Base-by-base conservation (phyloP, 2,888 invertebrate genomes). In the Phyllotreta cruciferae region DNA sequence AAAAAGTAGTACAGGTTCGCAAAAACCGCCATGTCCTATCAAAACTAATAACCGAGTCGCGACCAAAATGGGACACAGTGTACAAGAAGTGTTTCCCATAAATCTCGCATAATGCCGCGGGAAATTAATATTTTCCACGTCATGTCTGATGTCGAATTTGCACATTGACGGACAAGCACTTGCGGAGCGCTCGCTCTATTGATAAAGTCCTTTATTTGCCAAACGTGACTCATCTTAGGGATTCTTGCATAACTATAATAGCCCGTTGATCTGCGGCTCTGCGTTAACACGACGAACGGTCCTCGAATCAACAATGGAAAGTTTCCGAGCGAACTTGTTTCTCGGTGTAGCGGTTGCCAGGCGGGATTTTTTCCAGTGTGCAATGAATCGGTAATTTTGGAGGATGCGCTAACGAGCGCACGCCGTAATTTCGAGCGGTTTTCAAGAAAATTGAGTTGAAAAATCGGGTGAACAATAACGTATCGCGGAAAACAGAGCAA, bases 61-160 rank as follows among this genome's bases (percentile, higher is more conserved):
- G n/a, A n/a, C n/a, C n/a, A n/a, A n/a, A n/a, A n/a, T n/a, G 24
- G 24, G 2, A 24, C 4, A 24, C 24, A 3, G 2, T 1, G 24
- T 24, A 4, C 24, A 24, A 24, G 24, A 24, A 24, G 24, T 24
- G 24, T 24, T 24, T 3, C 24, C 24, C 24, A 24, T 24, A 41
- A 41, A 10, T 41, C 10, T 41, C 41, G 41, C 10, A 1, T n/a
- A n/a, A 41, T 2, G 41, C 10, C 9, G 10, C 36, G 13, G 35
- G 53, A 60, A 60, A 60, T 60, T 60, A 60, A 53, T 60, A 60
- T 52, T 60, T 60, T 60, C 52, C 60, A 44, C 42, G 58, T 60
- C 58, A 60, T 60, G 58, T 52, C 58, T 60, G 52, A 60, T 60
- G 52, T 53, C 38, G 52, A 60, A 60, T 60, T 52, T 52, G 45